phyloP scores from a whole-genome alignment of 1,140 invertebrate genomes.

The Drosophila nigromelanica region DNA sequence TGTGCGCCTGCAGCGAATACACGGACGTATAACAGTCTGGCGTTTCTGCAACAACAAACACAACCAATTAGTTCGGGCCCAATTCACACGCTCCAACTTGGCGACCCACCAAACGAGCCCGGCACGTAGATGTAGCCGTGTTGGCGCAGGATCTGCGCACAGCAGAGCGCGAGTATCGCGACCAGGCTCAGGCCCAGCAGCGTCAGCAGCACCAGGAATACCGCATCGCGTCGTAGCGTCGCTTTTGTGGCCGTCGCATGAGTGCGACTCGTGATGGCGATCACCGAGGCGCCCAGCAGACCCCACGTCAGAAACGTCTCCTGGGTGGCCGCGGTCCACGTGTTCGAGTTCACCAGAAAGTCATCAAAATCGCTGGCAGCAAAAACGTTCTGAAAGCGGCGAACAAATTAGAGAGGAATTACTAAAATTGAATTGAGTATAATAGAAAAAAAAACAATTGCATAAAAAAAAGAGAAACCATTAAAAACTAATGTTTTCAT shows the following conservation, averaged over 20 bases:
- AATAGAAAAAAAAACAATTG: neutral
- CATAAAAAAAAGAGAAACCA: too few relatives aligned
- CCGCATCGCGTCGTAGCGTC: constrained; percentile 91
- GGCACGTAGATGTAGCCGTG: constrained; percentile 90
- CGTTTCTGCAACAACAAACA: constrained; percentile 87
- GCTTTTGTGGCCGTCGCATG: constrained; percentile 87
- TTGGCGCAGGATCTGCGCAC: constrained; percentile 89
- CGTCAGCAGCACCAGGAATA: constrained; percentile 91
- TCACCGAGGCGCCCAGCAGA: constrained; percentile 91
- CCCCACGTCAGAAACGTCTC: constrained; percentile 96
- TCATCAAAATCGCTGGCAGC: constrained; percentile 91
- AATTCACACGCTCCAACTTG: neutral
- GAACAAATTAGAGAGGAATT: neutral
- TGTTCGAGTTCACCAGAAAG: constrained; percentile 93
- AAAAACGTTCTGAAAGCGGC: constrained; percentile 87
- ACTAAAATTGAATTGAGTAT: too few relatives aligned
- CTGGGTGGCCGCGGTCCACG: constrained; percentile 94
- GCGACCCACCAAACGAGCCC: constrained; percentile 92
- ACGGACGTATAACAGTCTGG: constrained; percentile 88
- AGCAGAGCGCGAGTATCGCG: constrained; percentile 92
- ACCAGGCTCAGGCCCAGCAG: constrained; percentile 89
- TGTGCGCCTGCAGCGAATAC: constrained; percentile 78
- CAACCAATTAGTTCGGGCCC: neutral
- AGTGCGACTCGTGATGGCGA: constrained; percentile 89
- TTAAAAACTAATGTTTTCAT: too few relatives aligned